Percentiles rank a stretch among this genome's conserved stretches.
Conservation (phyloP, 2,888 invertebrate genomes). For the Adelphocoris suturalis region DNA sequence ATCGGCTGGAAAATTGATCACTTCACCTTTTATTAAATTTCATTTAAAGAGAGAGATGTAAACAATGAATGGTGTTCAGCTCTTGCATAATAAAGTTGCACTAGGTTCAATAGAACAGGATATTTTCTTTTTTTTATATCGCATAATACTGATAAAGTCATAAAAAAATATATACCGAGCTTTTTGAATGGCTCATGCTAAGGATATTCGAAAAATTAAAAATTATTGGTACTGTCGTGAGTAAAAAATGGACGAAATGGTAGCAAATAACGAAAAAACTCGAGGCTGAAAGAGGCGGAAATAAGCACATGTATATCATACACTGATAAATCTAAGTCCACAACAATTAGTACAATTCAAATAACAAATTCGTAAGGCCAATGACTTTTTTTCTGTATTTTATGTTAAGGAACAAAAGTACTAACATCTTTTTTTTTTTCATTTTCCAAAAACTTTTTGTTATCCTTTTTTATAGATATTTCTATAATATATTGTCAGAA, state of each 20-base stretch:
- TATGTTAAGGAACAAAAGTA: conserved; percentile 72
- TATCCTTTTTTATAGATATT: conserved; percentile 70
- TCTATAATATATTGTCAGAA: conserved; percentile 75
- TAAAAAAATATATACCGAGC: conserved; percentile 69
- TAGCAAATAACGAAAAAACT: conserved; percentile 67
- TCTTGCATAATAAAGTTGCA: conserved; percentile 71
- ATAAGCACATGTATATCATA: conserved; percentile 60
- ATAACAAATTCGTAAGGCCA: conserved; percentile 73
- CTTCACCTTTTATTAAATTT: conserved; percentile 63
- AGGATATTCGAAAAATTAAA: conserved; percentile 67
- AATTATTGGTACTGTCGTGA: conserved; percentile 70
- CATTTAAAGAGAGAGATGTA: conserved; percentile 61
- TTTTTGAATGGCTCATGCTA: conserved; percentile 61
- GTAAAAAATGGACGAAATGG: conserved; percentile 73
- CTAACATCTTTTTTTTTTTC: conserved; percentile 58
- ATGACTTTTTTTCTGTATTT: conserved; percentile 63
- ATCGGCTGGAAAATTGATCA: conserved; percentile 62
- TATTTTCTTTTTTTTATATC: conserved; percentile 65
- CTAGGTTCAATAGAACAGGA: conserved; percentile 64
- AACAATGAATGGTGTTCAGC: conserved; percentile 75
- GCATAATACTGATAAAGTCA: conserved; percentile 70
- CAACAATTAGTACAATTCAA: conserved; percentile 65
- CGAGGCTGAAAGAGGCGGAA: conserved; percentile 64
- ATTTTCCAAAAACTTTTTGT: background rate
- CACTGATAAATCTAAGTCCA: conserved; percentile 68